Evolutionary conservation across 1,140 invertebrate genomes (phyloP), one percentile per base, ranked within the genome.

Genomic region (Caerostris extrusa): DNA sequence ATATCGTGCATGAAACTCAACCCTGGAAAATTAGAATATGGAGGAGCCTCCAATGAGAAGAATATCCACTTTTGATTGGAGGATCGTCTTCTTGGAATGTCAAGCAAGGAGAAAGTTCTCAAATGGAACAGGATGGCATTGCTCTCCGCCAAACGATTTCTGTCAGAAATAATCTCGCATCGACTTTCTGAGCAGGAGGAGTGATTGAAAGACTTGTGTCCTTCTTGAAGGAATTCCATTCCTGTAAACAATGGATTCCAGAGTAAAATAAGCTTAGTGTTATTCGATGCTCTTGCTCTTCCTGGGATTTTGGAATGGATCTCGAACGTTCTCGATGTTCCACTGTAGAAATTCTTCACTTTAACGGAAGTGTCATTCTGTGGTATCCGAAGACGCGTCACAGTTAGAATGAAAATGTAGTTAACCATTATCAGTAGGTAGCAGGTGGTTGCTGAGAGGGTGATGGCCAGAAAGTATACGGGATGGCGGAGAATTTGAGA

Each of bases 51-150:
- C 93, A 97, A 97, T 0, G 96, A 97, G 8, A 97, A 95, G 94
- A 97, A 97, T 1, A 97, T 96, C 97, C 97, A 97, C 53, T 96
- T 96, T 95, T 97, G 97, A 69, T 95, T 93, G 0, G 94, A 57
- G 7, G 95, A 95, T 87, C 96, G 95, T 1, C 88, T 57, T 53
- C 87, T 81, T 6, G 96, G 96, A 34, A 95, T 10, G 19, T 94
- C 94, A 1, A 53, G 6, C 81, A 94, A 5, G 6, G 69, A 87
- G 53, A 94, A 0, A 8, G 87, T 85, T 82, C 94, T 64, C 6
- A 87, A 34, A 67, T 94, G 94, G 56, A 94, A 94, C 3, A 94
- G 0, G 10, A 94, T 34, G 6, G 83, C 94, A 69, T 94, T 81
- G 53, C 89, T 91, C 60, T 92, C 67, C n/a, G 82, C 7, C 6